These are phyloP conservation scores for Polypterus senegalus DNA, from an alignment of 2,113 vertebrate genomes.

Conservation along the genomic window DNA sequence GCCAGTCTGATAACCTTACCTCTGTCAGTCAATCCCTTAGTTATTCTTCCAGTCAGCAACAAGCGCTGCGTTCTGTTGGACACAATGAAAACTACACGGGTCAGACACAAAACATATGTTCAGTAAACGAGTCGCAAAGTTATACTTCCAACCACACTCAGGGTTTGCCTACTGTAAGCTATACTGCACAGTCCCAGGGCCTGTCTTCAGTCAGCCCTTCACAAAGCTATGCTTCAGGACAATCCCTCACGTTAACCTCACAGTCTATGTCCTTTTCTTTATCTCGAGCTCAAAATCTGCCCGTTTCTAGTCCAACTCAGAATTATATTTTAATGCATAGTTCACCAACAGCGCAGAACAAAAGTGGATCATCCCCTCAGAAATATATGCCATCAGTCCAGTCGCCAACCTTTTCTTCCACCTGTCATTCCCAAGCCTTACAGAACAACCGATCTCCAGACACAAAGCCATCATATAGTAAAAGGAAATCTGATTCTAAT, in stretches of 20 bases:
- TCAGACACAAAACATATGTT: constrained; percentile 71
- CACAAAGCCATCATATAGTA: constrained; percentile 59
- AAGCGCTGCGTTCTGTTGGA: constrained; percentile 52
- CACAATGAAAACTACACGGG: constrained; percentile 67
- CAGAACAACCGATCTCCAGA: constrained; percentile 67
- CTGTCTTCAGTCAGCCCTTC: constrained; percentile 69
- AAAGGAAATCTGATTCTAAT: constrained; percentile 70
- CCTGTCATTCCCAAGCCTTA: constrained; percentile 64
- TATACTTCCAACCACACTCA: constrained; percentile 81
- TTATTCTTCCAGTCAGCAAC: constrained; percentile 67
- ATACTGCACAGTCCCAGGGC: constrained; percentile 78
- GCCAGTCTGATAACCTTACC: constrained; percentile 63
- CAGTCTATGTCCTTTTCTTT: constrained; percentile 67
- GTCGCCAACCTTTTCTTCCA: constrained; percentile 58
- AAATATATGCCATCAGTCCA: constrained; percentile 71
- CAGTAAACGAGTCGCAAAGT: constrained; percentile 71
- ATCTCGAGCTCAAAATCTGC: constrained; percentile 56
- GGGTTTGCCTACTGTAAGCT: constrained; percentile 73
- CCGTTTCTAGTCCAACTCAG: constrained; percentile 62
- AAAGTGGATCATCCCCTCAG: constrained; percentile 60
- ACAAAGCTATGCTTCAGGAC: constrained; percentile 73
- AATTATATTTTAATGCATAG: constrained; percentile 71
- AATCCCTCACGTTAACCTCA: constrained; percentile 62
- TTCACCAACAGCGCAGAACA: constrained; percentile 59
- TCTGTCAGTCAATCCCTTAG: constrained; percentile 68